These are phyloP conservation scores for Numenius arquata DNA, from an alignment of 2,113 vertebrate species.

Conservation along the genomic window DNA sequence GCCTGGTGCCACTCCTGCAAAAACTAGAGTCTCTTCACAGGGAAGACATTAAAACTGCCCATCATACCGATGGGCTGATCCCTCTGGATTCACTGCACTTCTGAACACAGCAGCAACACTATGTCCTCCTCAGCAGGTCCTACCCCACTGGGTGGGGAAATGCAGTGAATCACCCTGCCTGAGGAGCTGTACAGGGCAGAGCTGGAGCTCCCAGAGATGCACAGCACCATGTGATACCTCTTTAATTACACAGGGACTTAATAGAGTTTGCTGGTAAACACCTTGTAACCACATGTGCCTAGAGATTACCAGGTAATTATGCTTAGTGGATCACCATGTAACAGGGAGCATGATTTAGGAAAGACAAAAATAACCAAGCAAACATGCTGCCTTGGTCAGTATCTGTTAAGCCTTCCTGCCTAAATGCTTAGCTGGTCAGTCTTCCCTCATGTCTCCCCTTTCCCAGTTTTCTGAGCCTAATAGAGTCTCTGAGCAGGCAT, in stretches of 20 bases:
- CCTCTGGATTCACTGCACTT: neutral
- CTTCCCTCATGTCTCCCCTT: neutral
- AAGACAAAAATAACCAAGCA: conserved; percentile 51
- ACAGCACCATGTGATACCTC: neutral
- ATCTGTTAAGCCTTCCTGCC: neutral
- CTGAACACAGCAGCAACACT: neutral
- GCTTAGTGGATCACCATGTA: conserved; percentile 48
- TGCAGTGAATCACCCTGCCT: neutral
- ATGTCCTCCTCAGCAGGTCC: neutral
- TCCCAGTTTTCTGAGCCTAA: neutral
- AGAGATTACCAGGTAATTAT: conserved; percentile 33
- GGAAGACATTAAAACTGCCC: neutral
- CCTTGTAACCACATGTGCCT: conserved; percentile 32
- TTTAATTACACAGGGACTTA: conserved; percentile 55
- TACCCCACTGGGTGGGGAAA: neutral
- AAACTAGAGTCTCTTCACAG: neutral
- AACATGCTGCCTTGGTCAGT: neutral
- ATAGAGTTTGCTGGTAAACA: conserved; percentile 64
- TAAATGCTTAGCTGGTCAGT: neutral
- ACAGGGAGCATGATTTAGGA: neutral
- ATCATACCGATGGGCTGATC: neutral
- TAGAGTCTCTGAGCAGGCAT: neutral
- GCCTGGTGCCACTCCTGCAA: neutral
- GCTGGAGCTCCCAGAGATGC: neutral
- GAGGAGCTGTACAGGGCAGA: neutral